Percentiles rank a stretch among this genome's conserved stretches.
These are phyloP conservation scores for Galleria mellonella DNA, from an alignment of 1,140 invertebrate genomes.

Conservation along the genomic window DNA sequence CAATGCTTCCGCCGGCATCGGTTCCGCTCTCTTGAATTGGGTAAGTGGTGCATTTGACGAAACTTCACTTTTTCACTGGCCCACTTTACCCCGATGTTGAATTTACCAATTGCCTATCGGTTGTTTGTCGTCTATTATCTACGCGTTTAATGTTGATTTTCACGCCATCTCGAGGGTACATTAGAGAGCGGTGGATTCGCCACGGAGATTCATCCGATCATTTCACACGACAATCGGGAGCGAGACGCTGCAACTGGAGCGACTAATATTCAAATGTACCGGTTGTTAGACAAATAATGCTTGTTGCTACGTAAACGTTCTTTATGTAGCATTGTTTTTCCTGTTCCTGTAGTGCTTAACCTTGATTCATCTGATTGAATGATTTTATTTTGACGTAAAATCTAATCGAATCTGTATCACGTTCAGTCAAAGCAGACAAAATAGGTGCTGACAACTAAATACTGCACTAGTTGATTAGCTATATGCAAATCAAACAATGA, in stretches of 20 bases:
- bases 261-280: slow-evolving; percentile 51
- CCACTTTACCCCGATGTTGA: slow-evolving; percentile 32
- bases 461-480: too few species aligned
- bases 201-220: slow-evolving; percentile 34
- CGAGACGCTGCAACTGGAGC: slow-evolving; percentile 54
- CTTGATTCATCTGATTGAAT: too few species aligned
- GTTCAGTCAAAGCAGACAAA: too few species aligned
- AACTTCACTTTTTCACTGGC: slow-evolving; percentile 61
- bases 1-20: slow-evolving; percentile 49
- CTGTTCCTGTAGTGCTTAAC: slow-evolving; percentile 22
- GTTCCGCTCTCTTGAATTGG: slow-evolving; percentile 69
- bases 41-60: slow-evolving; percentile 64
- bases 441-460: too few species aligned
- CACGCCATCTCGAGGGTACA: slow-evolving; percentile 29
- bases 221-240: slow-evolving; percentile 61
- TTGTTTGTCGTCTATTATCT: slow-evolving; percentile 48
- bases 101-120: slow-evolving; percentile 26
- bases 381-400: too few species aligned
- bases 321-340: slow-evolving; percentile 26
- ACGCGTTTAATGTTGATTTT: slow-evolving; percentile 41
- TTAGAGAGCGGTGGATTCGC: slow-evolving; percentile 38
- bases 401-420: too few species aligned
- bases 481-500: slow-evolving; percentile 65
- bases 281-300: slow-evolving; percentile 24
- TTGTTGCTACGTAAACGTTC: slow-evolving; percentile 12